Conservation (phyloP, 1,140 invertebrate genomes). For the Tachypleus tridentatus region DNA sequence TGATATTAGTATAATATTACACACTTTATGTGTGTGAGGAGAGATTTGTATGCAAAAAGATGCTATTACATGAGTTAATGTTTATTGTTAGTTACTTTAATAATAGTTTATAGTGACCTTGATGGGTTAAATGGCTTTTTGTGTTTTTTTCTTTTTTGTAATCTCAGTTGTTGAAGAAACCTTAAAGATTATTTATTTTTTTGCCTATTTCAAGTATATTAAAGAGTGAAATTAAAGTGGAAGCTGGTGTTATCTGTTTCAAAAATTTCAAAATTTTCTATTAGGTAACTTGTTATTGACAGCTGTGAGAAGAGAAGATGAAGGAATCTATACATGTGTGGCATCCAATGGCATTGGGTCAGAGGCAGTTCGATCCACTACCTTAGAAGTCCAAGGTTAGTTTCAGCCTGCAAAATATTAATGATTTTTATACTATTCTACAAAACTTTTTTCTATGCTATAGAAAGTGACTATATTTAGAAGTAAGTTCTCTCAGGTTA, state of each 20-base stretch:
- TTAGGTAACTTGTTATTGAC: constrained; percentile 48
- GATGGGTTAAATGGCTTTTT: background rate
- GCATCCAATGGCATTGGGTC: constrained; percentile 31
- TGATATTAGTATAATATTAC: too few relatives aligned
- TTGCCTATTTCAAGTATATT: background rate
- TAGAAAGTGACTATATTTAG: too few relatives aligned
- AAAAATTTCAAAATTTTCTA: constrained; percentile 29
- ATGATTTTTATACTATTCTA: too few relatives aligned
- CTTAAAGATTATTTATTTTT: background rate
- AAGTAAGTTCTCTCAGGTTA: too few relatives aligned
- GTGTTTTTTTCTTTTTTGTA: background rate
- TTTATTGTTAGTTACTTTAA: background rate
- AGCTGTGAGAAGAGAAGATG: constrained; percentile 46
- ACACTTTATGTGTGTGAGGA: too few relatives aligned
- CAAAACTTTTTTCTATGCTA: too few relatives aligned
- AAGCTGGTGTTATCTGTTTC: background rate
- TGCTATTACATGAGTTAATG: too few relatives aligned
- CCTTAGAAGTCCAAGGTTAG: constrained; percentile 30
- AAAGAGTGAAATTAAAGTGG: background rate
- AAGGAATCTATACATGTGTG: constrained; percentile 56
- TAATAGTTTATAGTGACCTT: constrained; percentile 9
- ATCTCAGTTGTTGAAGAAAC: background rate
- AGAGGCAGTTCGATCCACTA: constrained; percentile 22
- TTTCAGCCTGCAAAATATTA: background rate
- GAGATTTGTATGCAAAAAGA: too few relatives aligned